phyloP scores from a whole-genome alignment of 2,113 vertebrate genomes.

The Megaptera novaeangliae region DNA sequence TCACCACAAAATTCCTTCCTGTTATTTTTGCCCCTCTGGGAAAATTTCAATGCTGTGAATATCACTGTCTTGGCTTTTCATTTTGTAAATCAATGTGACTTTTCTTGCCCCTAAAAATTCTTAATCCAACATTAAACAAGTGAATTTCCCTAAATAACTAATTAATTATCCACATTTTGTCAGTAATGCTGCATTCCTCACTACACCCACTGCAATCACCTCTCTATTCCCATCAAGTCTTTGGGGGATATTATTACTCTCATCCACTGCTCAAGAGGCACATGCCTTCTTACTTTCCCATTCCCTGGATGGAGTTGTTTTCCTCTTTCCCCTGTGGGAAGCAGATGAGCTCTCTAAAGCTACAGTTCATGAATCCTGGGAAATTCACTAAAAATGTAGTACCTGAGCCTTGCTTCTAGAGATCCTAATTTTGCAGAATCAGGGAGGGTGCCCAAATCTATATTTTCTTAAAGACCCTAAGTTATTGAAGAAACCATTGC shows the following conservation, averaged over 20 bases:
- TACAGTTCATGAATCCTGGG: neutral
- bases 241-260: neutral
- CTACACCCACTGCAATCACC: neutral
- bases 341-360: neutral
- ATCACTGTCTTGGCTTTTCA: neutral
- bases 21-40: neutral
- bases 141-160: slow-evolving; percentile 28
- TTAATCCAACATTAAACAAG: slow-evolving; percentile 7
- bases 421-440: neutral
- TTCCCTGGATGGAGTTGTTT: neutral
- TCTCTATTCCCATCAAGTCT: neutral
- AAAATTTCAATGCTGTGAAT: slow-evolving; percentile 20
- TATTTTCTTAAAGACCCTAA: neutral
- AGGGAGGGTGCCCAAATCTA: neutral
- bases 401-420: neutral
- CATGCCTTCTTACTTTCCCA: neutral
- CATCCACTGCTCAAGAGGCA: slow-evolving; percentile 8
- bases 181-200: neutral
- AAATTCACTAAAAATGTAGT: neutral
- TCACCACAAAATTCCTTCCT: neutral
- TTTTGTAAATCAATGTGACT: neutral
- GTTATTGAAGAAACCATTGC: neutral
- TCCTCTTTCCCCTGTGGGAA: slow-evolving; percentile 27
- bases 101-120: neutral
- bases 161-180: neutral